Evolutionary conservation across 2,113 vertebrate genomes (phyloP).

Genomic region (Psophia crepitans): DNA sequence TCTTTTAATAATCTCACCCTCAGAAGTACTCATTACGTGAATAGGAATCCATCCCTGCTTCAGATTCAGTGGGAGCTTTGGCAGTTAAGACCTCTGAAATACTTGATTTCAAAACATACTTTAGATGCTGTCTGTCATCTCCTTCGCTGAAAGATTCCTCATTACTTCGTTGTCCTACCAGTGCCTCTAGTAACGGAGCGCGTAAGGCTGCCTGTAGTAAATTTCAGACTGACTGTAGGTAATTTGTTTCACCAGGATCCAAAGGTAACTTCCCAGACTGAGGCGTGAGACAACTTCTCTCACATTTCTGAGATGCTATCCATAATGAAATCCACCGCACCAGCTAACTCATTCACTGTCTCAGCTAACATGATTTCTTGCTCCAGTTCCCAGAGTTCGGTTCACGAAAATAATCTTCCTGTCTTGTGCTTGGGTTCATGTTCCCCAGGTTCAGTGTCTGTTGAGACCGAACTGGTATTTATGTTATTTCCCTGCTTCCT

Average conservation of each 20-base stretch:
- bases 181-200: neutral
- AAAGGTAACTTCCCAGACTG: neutral
- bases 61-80: neutral
- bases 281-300: conserved; percentile 4
- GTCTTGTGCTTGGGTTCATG: neutral
- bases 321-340: neutral
- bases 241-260: neutral
- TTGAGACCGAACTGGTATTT: neutral
- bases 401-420: neutral
- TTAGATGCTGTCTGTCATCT: neutral
- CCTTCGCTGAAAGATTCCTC: neutral
- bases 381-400: neutral
- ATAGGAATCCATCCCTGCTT: neutral
- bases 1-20: neutral
- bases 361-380: neutral
- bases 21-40: neutral
- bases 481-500: neutral
- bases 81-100: neutral
- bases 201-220: neutral
- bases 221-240: neutral
- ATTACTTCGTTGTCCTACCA: neutral
- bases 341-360: neutral
- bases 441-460: neutral
- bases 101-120: neutral
- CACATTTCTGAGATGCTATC: neutral